These are phyloP conservation scores for Siderastrea siderea DNA, from an alignment of 92 coral and sea anemone genomes.

Conservation along the genomic window DNA sequence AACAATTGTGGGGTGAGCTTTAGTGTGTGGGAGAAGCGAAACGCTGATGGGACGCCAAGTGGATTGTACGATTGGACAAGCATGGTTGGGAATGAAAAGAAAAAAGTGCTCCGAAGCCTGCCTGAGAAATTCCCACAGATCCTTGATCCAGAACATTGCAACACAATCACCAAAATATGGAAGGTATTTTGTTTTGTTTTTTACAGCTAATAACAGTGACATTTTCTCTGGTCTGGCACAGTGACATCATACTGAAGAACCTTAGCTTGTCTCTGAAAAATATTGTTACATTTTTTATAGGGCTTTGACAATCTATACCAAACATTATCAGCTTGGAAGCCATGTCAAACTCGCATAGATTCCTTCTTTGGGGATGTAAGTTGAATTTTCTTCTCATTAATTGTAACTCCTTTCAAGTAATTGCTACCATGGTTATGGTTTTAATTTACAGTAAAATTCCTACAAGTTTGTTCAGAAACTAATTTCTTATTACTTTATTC, in stretches of 20 bases:
- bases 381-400: neutral
- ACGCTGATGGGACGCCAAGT: conserved; percentile 15
- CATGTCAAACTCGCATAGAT: conserved; percentile 43
- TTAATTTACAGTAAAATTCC: neutral
- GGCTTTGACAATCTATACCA: conserved; percentile 53
- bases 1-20: conserved; percentile 38
- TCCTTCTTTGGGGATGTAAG: conserved; percentile 57
- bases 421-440: neutral
- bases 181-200: conserved; percentile 37
- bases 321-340: conserved; percentile 51
- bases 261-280: conserved; percentile 1
- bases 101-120: conserved; percentile 19
- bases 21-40: conserved; percentile 24
- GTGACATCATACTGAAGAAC: conserved; percentile 18
- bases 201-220: conserved; percentile 7
- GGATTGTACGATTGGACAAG: conserved; percentile 37
- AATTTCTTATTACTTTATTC: neutral
- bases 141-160: conserved; percentile 17
- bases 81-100: conserved; percentile 44
- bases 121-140: conserved; percentile 30
- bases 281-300: conserved; percentile 12
- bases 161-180: conserved; percentile 31
- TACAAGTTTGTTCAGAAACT: neutral
- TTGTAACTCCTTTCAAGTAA: neutral
- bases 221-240: conserved; percentile 23